These are phyloP conservation scores for Ornithoptera priamus DNA, from an alignment of 2,888 invertebrate genomes.

Conservation along the genomic window DNA sequence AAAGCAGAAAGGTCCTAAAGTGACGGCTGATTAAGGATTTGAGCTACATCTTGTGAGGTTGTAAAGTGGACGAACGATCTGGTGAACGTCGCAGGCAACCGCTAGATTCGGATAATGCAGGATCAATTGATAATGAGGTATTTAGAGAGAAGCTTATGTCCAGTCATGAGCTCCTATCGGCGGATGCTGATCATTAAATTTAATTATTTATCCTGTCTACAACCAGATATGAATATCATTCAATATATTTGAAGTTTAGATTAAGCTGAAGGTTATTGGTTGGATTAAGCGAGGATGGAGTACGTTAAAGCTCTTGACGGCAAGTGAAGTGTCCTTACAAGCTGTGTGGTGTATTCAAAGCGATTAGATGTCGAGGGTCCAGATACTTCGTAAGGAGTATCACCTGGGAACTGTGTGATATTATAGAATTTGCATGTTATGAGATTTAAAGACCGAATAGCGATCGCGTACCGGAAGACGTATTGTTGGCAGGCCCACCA, in stretches of 20 bases:
- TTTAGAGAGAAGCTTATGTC: not conserved
- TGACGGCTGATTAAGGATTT: too few relatives aligned
- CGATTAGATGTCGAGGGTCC: constrained; percentile 11
- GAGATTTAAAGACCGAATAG: too few relatives aligned
- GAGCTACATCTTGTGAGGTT: too few relatives aligned
- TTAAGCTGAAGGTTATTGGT: constrained; percentile 6
- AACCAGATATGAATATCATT: not conserved
- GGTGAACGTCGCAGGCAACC: too few relatives aligned
- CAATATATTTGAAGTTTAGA: constrained; percentile 16
- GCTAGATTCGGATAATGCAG: too few relatives aligned
- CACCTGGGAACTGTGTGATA: too few relatives aligned
- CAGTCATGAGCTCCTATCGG: not conserved
- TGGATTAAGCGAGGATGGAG: constrained; percentile 11
- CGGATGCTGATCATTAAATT: not conserved
- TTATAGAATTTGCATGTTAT: too few relatives aligned
- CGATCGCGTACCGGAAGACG: too few relatives aligned
- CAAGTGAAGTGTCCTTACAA: not conserved
- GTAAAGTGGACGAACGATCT: too few relatives aligned
- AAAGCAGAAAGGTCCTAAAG: too few relatives aligned
- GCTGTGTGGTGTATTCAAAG: constrained; percentile 7
- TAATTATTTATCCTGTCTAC: not conserved
- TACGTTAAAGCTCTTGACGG: constrained; percentile 4
- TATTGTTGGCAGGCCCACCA: too few relatives aligned
- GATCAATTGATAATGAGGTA: not conserved
- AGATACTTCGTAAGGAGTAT: constrained; percentile 2